phyloP scores from a whole-genome alignment of 2,888 invertebrate genomes.

The Cephus pygmeus region DNA sequence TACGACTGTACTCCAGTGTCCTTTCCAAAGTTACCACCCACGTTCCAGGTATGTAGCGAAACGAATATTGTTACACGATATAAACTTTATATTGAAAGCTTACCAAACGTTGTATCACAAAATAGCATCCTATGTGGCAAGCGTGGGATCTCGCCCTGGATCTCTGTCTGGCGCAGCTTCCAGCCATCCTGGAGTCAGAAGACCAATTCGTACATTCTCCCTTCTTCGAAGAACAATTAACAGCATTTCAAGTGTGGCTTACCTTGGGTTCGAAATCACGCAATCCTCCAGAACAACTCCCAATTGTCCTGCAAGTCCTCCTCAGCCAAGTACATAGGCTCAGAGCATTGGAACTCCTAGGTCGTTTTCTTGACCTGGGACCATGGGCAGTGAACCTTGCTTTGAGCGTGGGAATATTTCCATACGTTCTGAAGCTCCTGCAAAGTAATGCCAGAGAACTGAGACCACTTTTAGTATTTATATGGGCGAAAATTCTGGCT shows the following conservation, averaged over 20 bases:
- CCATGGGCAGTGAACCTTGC: constrained; percentile 96
- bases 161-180: constrained; percentile 91
- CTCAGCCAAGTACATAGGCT: constrained; percentile 86
- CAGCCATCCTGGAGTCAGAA: constrained; percentile 75
- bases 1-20: constrained; percentile 98
- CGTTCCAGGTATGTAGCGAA: constrained; percentile 73
- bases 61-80: neutral
- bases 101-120: neutral
- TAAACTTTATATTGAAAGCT: neutral
- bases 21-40: constrained; percentile 89
- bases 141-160: constrained; percentile 99
- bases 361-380: constrained; percentile 94
- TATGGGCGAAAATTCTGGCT: constrained; percentile 98
- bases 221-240: constrained; percentile 97
- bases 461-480: constrained; percentile 92
- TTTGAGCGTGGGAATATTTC: constrained; percentile 97
- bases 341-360: constrained; percentile 92
- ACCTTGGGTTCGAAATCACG: constrained; percentile 80
- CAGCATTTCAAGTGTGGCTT: constrained; percentile 97
- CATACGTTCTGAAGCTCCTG: constrained; percentile 95
- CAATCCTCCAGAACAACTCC: constrained; percentile 94
- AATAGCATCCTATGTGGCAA: constrained; percentile 89
- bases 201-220: constrained; percentile 80
- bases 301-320: constrained; percentile 94
- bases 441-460: constrained; percentile 95